Conservation (phyloP, 2,888 invertebrate genomes). For the Hypomecis punctinalis region DNA sequence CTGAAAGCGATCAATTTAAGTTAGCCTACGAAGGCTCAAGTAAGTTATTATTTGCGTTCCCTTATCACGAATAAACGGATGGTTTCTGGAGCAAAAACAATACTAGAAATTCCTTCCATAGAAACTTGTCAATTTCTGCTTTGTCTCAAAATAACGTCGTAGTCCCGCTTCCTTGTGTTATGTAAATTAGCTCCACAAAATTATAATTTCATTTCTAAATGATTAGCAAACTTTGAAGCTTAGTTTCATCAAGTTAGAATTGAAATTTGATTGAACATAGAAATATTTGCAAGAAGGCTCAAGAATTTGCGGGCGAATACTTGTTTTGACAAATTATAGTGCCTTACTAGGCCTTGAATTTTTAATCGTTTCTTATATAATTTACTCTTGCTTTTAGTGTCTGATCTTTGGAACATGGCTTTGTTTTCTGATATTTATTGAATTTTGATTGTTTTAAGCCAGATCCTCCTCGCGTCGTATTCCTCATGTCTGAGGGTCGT, state of each 20-base stretch:
- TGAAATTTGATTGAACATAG: constrained; percentile 29
- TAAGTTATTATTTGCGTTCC: constrained; percentile 44
- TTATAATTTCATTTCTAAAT: constrained; percentile 32
- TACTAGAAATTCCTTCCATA: constrained; percentile 42
- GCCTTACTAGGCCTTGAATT: constrained; percentile 25
- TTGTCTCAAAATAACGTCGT: constrained; percentile 39
- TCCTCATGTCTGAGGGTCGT: too few relatives aligned
- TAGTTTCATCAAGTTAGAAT: constrained; percentile 29
- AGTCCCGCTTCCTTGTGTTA: constrained; percentile 41
- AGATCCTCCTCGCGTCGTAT: too few relatives aligned
- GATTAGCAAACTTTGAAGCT: constrained; percentile 33
- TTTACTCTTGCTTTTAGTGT: constrained; percentile 9
- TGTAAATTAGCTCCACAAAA: constrained; percentile 43
- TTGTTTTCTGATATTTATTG: background rate
- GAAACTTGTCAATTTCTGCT: constrained; percentile 40
- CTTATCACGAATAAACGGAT: constrained; percentile 44
- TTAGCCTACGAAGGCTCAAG: constrained; percentile 21
- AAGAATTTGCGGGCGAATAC: constrained; percentile 24
- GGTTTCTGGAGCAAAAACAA: constrained; percentile 45
- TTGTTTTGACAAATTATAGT: constrained; percentile 29
- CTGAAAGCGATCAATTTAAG: constrained; percentile 12
- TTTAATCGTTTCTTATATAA: constrained; percentile 21
- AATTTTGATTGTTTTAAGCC: too few relatives aligned
- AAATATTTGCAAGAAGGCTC: constrained; percentile 13
- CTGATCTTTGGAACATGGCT: background rate